Evolutionary conservation across 2,797 vertebrate species (phyloP).

Genomic region (Lacerta viridis): DNA sequence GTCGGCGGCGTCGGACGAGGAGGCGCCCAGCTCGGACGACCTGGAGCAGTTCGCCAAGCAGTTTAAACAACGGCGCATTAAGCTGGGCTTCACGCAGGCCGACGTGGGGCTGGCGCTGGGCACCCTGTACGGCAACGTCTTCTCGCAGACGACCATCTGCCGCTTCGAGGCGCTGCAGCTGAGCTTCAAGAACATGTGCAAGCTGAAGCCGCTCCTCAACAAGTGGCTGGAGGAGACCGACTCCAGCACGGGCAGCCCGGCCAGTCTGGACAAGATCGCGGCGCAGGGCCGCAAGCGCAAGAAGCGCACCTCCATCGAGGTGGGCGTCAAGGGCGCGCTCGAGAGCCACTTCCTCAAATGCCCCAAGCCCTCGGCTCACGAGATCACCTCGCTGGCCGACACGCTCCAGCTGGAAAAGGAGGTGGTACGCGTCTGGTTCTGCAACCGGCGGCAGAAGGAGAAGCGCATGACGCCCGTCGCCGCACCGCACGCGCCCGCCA

Average conservation of each 20-base stretch:
- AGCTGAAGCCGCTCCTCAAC: conserved; percentile 96
- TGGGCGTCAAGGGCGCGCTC: conserved; percentile 97
- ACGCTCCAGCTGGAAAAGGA: conserved; percentile 98
- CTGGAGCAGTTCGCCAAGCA: conserved; percentile 98
- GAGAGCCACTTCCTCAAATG: conserved; percentile 99
- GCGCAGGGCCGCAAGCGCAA: conserved; percentile 98
- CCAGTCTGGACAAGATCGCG: conserved; percentile 98
- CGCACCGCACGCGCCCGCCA: conserved; percentile 91
- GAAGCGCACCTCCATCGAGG: conserved; percentile 99
- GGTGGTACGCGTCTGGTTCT: conserved; percentile 99
- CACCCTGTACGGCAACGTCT: conserved; percentile 96
- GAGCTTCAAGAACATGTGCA: conserved; percentile 99
- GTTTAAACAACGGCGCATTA: conserved; percentile 97
- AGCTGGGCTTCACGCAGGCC: conserved; percentile 96
- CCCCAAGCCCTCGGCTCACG: conserved; percentile 98
- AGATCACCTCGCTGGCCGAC: conserved; percentile 97
- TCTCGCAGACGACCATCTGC: conserved; percentile 98
- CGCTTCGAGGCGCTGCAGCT: conserved; percentile 96
- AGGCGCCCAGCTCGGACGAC: conserved; percentile 96
- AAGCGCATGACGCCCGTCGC: conserved; percentile 98
- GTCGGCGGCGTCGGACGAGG: conserved; percentile 94
- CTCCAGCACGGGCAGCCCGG: conserved; percentile 97
- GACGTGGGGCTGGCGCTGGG: conserved; percentile 95
- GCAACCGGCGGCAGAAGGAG: conserved; percentile 99
- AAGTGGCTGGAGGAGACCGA: conserved; percentile 99